A percentile compares a stretch with the other conserved stretches of the same genome.
Conservation (phyloP, 2,888 invertebrate genomes). For the Ferdinandea cuprea region DNA sequence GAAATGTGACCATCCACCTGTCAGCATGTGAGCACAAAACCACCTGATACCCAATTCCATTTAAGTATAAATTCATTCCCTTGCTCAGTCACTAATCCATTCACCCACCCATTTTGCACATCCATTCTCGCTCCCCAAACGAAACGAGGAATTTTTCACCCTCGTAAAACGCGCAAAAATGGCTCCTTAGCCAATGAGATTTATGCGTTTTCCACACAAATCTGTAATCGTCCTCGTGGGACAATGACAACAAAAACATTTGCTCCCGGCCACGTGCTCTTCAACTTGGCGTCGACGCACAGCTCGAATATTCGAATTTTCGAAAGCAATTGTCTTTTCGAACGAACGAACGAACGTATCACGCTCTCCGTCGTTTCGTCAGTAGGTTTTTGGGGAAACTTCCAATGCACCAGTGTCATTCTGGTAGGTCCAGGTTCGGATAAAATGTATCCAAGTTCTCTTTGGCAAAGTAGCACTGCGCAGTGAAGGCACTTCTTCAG, state of each 20-base stretch:
- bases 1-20: constrained; percentile 72
- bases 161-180: constrained; percentile 72
- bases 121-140: constrained; percentile 34
- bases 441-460: constrained; percentile 46
- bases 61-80: constrained; percentile 51
- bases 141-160: constrained; percentile 61
- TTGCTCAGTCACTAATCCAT: constrained; percentile 60
- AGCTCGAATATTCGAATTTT: constrained; percentile 60
- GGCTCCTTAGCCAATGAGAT: constrained; percentile 75
- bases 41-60: constrained; percentile 70
- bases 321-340: constrained; percentile 15
- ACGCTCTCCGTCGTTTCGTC: constrained; percentile 13
- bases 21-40: constrained; percentile 61
- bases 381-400: constrained; percentile 23
- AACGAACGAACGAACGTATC: background rate
- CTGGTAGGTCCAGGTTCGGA: constrained; percentile 65
- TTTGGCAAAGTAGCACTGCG: constrained; percentile 45
- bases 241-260: constrained; percentile 72
- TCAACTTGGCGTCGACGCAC: constrained; percentile 36
- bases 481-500: constrained; percentile 5
- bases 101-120: constrained; percentile 45
- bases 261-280: constrained; percentile 61
- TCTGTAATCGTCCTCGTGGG: constrained; percentile 72
- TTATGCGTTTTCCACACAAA: constrained; percentile 75
- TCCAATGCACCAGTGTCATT: constrained; percentile 43